Evolutionary conservation across 1,140 invertebrate genomes (phyloP), one percentile per base, ranked within the genome.

Genomic region (Acromyrmex charruanus): DNA sequence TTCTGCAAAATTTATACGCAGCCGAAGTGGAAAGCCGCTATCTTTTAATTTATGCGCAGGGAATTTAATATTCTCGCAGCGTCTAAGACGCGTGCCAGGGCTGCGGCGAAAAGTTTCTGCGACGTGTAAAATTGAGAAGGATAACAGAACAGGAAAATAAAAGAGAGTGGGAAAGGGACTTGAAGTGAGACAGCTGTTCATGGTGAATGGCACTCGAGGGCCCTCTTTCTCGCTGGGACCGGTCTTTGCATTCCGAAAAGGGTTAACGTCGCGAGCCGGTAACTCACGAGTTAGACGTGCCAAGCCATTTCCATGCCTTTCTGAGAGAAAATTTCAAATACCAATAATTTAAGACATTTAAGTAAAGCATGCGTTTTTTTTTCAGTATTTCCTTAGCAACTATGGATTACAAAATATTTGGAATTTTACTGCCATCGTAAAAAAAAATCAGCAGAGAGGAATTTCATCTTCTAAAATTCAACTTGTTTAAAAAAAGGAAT

Each of bases 21-120:
- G 87, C 80, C 82, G 35, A 82, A 92, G 89, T 91, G 89, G 88
- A 92, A 90, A 93, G 92, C 92, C 91, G 92, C 92, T 94, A 94
- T 94, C 93, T 94, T 95, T 94, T 94, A 95, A 94, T 95, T 94
- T 95, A 94, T 95, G 93, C 93, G 92, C 90, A 89, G 90, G 85
- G 91, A 94, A 95, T 95, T 95, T 95, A 95, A 95, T 95, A 95
- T 95, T 94, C 94, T 93, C 89, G 68, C 82, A 59, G 90, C 91
- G 92, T 94, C 89, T 85, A 88, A 89, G 89, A 87, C 87, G 91
- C 93, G 92, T 92, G 93, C 90, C 92, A 75, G 74, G 39, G 59
- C 59, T 77, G 86, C 61, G 51, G 85, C 71, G 80, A 88, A 91
- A 89, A 89, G 71, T 87, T 89, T 87, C 80, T 71, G 66, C 63